Conservation (phyloP, 2,113 vertebrate species). For the Chaetodon auriga region DNA sequence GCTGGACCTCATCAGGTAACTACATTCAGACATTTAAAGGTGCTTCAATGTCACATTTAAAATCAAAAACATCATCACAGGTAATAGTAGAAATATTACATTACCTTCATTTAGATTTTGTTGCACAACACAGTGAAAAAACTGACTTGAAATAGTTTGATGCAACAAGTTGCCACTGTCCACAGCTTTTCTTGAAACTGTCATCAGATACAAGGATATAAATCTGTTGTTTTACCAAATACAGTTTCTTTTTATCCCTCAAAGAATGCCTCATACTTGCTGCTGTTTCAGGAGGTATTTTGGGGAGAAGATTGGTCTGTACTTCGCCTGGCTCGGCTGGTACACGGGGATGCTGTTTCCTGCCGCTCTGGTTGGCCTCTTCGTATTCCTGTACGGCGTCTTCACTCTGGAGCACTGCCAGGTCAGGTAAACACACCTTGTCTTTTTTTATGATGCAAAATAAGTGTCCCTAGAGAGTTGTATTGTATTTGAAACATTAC, state of each 20-base stretch:
- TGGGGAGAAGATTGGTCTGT: slow-evolving; percentile 96
- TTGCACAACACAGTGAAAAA: background rate
- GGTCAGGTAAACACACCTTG: slow-evolving; percentile 89
- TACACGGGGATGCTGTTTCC: slow-evolving; percentile 98
- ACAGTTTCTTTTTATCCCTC: background rate
- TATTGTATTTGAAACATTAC: background rate
- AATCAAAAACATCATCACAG: background rate
- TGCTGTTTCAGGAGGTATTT: slow-evolving; percentile 89
- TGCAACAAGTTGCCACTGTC: background rate
- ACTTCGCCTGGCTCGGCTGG: slow-evolving; percentile 98
- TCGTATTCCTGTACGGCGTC: slow-evolving; percentile 95
- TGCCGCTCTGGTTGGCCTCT: slow-evolving; percentile 92
- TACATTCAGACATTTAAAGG: too few species aligned
- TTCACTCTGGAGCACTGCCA: slow-evolving; percentile 93
- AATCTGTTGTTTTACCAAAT: background rate
- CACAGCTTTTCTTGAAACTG: background rate
- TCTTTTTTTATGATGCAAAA: slow-evolving; percentile 27
- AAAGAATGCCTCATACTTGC: background rate
- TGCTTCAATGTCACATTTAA: background rate
- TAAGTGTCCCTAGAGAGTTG: background rate
- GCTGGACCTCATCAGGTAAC: slow-evolving; percentile 89
- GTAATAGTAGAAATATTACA: background rate
- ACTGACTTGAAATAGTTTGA: background rate
- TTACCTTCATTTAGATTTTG: background rate
- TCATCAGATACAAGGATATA: background rate